These are phyloP conservation scores for Pheosia gnoma DNA, from an alignment of 2,888 invertebrate genomes.

Conservation along the genomic window DNA sequence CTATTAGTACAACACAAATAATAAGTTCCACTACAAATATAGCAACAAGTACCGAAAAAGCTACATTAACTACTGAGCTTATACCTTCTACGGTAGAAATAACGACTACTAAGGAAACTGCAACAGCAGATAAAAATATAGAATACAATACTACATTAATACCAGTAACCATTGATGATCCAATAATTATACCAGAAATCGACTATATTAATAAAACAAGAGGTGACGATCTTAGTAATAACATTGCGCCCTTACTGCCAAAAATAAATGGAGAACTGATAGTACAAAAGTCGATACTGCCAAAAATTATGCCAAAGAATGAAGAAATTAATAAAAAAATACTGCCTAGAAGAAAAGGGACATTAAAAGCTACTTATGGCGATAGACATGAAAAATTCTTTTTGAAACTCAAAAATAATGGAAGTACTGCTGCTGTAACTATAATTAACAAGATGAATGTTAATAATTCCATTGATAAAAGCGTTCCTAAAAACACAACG, in stretches of 20 bases:
- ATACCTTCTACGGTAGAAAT: slow-evolving; percentile 8
- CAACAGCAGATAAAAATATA: slow-evolving; percentile 15
- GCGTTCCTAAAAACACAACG: not conserved
- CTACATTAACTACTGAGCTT: slow-evolving; percentile 9
- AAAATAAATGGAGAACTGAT: slow-evolving; percentile 64
- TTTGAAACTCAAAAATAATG: slow-evolving; percentile 41
- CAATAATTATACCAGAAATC: slow-evolving; percentile 66
- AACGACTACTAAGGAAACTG: slow-evolving; percentile 17
- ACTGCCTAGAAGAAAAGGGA: slow-evolving; percentile 74
- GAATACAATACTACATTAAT: slow-evolving; percentile 14
- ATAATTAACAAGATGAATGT: slow-evolving; percentile 5
- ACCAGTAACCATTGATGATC: slow-evolving; percentile 42
- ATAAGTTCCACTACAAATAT: slow-evolving; percentile 14
- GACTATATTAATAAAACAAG: slow-evolving; percentile 49
- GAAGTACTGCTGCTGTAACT: slow-evolving; percentile 9
- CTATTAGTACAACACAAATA: slow-evolving; percentile 18
- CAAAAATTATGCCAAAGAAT: slow-evolving; percentile 57
- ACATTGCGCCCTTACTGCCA: slow-evolving; percentile 55
- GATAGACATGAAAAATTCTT: slow-evolving; percentile 74
- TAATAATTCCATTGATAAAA: slow-evolving; percentile 4
- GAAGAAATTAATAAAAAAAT: slow-evolving; percentile 68
- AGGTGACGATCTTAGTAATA: slow-evolving; percentile 56
- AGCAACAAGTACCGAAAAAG: slow-evolving; percentile 18
- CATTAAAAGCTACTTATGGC: slow-evolving; percentile 79
- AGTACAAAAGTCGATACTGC: slow-evolving; percentile 56